phyloP scores from a whole-genome alignment of 2,888 invertebrate species.

The Nomada ruficornis region DNA sequence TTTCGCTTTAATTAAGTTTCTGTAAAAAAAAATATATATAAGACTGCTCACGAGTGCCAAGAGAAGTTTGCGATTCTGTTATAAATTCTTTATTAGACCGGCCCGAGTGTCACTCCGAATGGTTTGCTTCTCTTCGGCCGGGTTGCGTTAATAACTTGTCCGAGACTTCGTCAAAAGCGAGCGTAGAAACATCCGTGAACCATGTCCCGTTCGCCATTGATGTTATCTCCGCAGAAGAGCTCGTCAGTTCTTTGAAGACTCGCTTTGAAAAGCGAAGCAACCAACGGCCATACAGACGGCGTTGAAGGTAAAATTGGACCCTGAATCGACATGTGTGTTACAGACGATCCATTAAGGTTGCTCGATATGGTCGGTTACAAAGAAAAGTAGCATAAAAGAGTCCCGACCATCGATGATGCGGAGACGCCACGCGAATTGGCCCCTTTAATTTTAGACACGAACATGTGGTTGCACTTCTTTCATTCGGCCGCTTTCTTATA shows the following conservation, averaged over 20 bases:
- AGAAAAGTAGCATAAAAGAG: slow-evolving; percentile 23
- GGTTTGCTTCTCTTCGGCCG: slow-evolving; percentile 7
- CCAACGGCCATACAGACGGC: slow-evolving; percentile 49
- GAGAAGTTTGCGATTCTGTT: not conserved
- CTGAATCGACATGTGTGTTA: slow-evolving; percentile 48
- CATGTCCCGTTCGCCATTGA: slow-evolving; percentile 59
- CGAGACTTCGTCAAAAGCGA: slow-evolving; percentile 22
- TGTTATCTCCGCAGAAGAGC: slow-evolving; percentile 56
- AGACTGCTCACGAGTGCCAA: no score
- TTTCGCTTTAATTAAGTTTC: slow-evolving; percentile 40
- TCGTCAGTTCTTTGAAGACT: slow-evolving; percentile 56
- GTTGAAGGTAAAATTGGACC: slow-evolving; percentile 68
- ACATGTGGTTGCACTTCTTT: not conserved
- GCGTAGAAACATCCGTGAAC: slow-evolving; percentile 22
- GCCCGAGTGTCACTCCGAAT: not conserved
- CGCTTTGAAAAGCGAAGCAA: slow-evolving; percentile 55
- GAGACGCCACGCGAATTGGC: slow-evolving; percentile 1
- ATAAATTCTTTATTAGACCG: slow-evolving; percentile 16
- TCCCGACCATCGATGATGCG: slow-evolving; percentile 25
- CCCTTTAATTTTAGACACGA: not conserved
- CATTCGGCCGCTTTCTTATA: no score
- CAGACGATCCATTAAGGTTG: slow-evolving; percentile 56
- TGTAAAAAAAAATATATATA: not conserved
- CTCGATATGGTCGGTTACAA: slow-evolving; percentile 8
- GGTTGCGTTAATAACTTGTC: slow-evolving; percentile 46